Evolutionary conservation across 2,888 invertebrate species (phyloP), one percentile per base, ranked within the genome.

Genomic region (Drepanosiphum platanoidis): DNA sequence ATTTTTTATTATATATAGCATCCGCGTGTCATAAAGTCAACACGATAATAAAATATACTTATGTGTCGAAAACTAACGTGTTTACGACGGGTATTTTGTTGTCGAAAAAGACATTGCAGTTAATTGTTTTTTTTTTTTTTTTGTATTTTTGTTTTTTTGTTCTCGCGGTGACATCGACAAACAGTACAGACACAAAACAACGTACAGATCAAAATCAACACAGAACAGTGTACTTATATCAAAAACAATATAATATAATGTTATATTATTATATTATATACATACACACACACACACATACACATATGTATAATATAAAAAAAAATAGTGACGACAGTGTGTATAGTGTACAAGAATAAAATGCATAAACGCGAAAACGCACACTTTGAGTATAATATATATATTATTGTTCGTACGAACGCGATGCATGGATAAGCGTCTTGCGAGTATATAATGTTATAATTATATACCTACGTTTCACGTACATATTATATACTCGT

Each of bases 181-280:
- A 52, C 42, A 42, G 13, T 22, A 52, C 52, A 52, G 18, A 22
- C 22, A 52, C 22, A 18, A 52, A 18, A 52, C 22, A 52, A 52
- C 22, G 22, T 52, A 22, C 52, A 52, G 3, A 22, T 52, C 52
- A 46, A 81, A 81, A 81, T 39, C 34, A 74, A 74, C 32, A 74
- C 39, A 74, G 39, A 68, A 58, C 70, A 22, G 70, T 70, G 81
- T n/a, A n/a, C n/a, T n/a, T n/a, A n/a, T n/a, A 36, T 81, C n/a
- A 66, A 66, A 52, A 46, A 46, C 46, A 46, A 52, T 52, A 42
- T 18, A n/a, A 22, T 52, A 22, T 4, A 52, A 42, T 13, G 13
- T 42, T 42, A 1, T 52, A 52, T 18, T 52, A 52, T 52, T n/a
- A n/a, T n/a, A n/a, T n/a, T n/a, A n/a, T n/a, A n/a, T n/a, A n/a